These are phyloP conservation scores for Acipenser transmontanus DNA, from an alignment of 2,797 vertebrate genomes.

Conservation along the genomic window DNA sequence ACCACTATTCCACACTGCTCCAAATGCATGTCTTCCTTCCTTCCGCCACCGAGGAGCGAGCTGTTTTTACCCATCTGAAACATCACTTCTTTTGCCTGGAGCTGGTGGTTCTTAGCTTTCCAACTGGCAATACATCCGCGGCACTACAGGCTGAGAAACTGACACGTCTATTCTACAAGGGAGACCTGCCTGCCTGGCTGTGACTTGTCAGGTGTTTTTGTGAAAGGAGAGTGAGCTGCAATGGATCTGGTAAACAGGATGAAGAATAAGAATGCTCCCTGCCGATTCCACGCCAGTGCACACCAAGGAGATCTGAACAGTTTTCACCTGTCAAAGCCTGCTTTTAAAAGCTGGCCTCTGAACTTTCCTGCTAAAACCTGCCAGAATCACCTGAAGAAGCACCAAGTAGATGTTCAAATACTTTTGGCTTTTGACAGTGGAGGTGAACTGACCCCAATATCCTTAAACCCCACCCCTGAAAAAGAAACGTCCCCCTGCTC, in stretches of 20 bases:
- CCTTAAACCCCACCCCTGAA: not conserved
- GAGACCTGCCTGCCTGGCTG: not conserved
- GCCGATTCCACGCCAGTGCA: not conserved
- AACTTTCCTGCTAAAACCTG: not conserved
- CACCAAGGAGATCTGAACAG: not conserved
- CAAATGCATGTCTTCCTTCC: not conserved
- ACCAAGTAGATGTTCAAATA: not conserved
- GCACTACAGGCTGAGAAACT: slow-evolving; percentile 3
- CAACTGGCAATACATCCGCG: slow-evolving; percentile 4
- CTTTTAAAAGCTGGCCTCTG: not conserved
- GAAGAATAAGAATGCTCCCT: no score
- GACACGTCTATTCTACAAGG: slow-evolving; percentile 7
- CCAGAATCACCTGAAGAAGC: not conserved
- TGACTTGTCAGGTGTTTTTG: slow-evolving; percentile 10
- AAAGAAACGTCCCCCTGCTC: not conserved
- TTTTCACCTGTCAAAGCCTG: not conserved
- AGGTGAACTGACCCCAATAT: not conserved
- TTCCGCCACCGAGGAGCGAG: not conserved
- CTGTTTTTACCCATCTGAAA: slow-evolving; percentile 1
- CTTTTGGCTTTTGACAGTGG: no score
- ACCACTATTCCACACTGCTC: not conserved
- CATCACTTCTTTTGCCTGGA: slow-evolving; percentile 7
- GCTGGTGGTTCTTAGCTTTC: slow-evolving; percentile 1
- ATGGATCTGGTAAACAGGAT: no score
- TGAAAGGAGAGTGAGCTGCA: not conserved